Evolutionary conservation across 2,113 vertebrate genomes (phyloP), one percentile per base, ranked within the genome.

Genomic region (Aleadryas rufinucha): DNA sequence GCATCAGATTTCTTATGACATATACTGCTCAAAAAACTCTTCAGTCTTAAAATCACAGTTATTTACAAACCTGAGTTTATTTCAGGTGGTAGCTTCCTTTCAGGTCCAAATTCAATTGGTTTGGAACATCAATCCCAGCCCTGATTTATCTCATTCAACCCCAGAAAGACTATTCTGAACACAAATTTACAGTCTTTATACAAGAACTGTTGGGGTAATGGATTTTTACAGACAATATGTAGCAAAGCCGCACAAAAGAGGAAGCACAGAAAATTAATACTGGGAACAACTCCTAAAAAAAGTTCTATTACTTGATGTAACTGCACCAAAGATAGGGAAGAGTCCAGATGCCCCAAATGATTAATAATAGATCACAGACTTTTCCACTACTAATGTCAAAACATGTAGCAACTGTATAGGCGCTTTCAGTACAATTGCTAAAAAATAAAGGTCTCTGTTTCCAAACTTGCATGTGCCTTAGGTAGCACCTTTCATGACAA

Each of bases 31-130:
- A 84, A 91, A 83, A 89, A 66, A 28, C 35, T 41, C 45, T 60
- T 75, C 30, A 64, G 47, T 52, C 63, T 88, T 76, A 71, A 72
- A 92, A 80, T 72, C 28, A 84, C 39, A 50, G 26, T 57, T 84
- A 63, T 66, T 72, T 69, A 84, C 81, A 94, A 91, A 87, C 37
- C 41, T 16, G 19, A 61, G 7, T 89, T 95, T 69, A 79, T 79
- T 57, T 87, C 13, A 4, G 17, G 18, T 60, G 42, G 35, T 54
- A 61, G 13, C 27, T 74, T 88, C 41, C 23, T 70, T 90, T 95
- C 79, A 74, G 27, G 13, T 84, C 44, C 52, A 49, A 90, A 88
- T 84, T 85, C 26, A 44, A 2, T 35, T 69, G 33, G 7, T 52
- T 63, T 70, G 30, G 33, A 88, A 74, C 24, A 79, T 50, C 64